Evolutionary conservation across 1,140 invertebrate species (phyloP).

Genomic region (Mycetomoellerius zeteki): DNA sequence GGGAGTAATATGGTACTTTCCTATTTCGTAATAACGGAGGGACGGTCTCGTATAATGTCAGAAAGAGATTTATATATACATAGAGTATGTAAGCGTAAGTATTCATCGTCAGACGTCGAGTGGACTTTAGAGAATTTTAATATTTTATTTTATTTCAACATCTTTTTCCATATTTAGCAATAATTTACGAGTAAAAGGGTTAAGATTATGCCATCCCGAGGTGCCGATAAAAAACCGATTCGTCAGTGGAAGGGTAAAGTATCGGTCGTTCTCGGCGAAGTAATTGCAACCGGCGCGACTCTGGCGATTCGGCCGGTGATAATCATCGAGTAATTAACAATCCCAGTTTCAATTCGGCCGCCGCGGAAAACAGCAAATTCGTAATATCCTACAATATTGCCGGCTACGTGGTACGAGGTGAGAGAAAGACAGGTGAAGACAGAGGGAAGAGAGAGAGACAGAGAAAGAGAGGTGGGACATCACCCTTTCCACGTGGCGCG

Average conservation of each 20-base stretch:
- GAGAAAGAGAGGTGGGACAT: not conserved
- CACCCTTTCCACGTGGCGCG: constrained; percentile 41
- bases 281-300: constrained; percentile 84
- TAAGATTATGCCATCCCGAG: constrained; percentile 21
- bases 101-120: not conserved
- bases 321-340: constrained; percentile 87
- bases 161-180: not conserved
- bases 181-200: constrained; percentile 19
- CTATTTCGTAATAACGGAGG: not conserved
- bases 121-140: not conserved
- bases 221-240: constrained; percentile 11
- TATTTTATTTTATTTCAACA: not conserved
- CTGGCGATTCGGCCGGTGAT: constrained; percentile 82
- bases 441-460: not conserved
- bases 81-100: not conserved
- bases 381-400: constrained; percentile 88
- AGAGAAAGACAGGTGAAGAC: not conserved
- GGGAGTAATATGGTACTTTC: not conserved
- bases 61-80: not conserved
- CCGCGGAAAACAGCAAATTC: constrained; percentile 87
- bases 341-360: constrained; percentile 86
- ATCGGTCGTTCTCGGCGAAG: constrained; percentile 73
- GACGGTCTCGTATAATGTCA: not conserved
- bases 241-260: constrained; percentile 1
- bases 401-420: constrained; percentile 62